Percentiles rank a stretch among this genome's conserved stretches.
Evolutionary conservation across 2,888 invertebrate species (phyloP).

Genomic region (Ctenicera cuprea): DNA sequence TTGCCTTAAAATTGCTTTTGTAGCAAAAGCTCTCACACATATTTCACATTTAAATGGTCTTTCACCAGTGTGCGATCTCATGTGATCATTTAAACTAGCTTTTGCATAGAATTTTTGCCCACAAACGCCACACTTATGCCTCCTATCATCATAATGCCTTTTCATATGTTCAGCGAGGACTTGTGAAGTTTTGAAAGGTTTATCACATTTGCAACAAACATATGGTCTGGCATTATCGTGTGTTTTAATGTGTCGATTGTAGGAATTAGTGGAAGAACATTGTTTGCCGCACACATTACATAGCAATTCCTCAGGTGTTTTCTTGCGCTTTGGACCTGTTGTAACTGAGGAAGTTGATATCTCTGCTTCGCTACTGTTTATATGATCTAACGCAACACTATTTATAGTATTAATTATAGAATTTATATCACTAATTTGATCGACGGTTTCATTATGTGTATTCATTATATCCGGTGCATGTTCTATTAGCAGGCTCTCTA

Average conservation of each 20-base stretch:
- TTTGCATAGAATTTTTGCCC: conserved; percentile 60
- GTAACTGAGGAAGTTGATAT: conserved; percentile 26
- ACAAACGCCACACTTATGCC: conserved; percentile 59
- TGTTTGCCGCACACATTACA: conserved; percentile 56
- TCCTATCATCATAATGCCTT: conserved; percentile 60
- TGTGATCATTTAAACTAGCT: conserved; percentile 59
- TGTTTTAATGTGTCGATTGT: conserved; percentile 57
- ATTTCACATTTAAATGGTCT: conserved; percentile 74
- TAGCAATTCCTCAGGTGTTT: conserved; percentile 46
- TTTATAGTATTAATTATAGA: conserved; percentile 37
- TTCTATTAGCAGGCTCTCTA: conserved; percentile 35
- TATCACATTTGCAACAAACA: conserved; percentile 60
- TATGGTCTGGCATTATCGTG: conserved; percentile 57
- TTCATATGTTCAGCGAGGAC: conserved; percentile 60
- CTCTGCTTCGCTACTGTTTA: background rate
- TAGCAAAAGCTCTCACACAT: conserved; percentile 58
- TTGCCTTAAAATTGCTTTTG: conserved; percentile 59
- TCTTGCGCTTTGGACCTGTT: conserved; percentile 48
- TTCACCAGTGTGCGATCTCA: conserved; percentile 68
- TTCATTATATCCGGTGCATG: conserved; percentile 22
- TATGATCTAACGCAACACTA: conserved; percentile 18
- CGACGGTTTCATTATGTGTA: conserved; percentile 2
- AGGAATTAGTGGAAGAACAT: conserved; percentile 57
- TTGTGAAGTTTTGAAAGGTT: conserved; percentile 59
- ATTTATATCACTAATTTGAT: conserved; percentile 3